phyloP scores from a whole-genome alignment of 2,113 vertebrate genomes.

The Carassius gibelio region DNA sequence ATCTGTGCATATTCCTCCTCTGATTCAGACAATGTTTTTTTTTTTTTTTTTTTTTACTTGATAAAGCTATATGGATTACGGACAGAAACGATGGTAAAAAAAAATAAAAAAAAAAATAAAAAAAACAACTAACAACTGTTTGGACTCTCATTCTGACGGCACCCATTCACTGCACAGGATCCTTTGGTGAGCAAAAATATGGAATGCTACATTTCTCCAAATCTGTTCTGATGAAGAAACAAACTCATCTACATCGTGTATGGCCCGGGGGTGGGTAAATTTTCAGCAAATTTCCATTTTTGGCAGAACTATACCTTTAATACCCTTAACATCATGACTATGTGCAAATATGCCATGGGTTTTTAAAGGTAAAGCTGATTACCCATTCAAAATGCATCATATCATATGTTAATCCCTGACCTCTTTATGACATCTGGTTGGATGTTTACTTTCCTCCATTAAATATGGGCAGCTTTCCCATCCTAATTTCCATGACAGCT shows the following conservation, averaged over 20 bases:
- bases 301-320: background rate
- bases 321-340: constrained; percentile 3
- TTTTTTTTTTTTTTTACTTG: no score
- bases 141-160: no score
- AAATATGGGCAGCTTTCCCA: constrained; percentile 1
- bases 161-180: background rate
- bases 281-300: background rate
- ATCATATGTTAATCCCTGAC: background rate
- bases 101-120: no score
- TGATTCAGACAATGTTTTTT: no score
- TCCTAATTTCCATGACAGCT: constrained; percentile 3
- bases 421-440: constrained; percentile 5
- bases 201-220: background rate
- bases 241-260: background rate
- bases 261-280: background rate
- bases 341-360: background rate
- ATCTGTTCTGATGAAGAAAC: background rate
- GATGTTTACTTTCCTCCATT: background rate
- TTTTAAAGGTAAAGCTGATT: constrained; percentile 15
- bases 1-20: no score
- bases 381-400: background rate
- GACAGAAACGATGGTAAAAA: no score
- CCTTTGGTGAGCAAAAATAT: background rate
- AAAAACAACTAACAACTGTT: no score
- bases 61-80: no score